A percentile compares a stretch with the other conserved stretches of the same genome.
Conservation (phyloP, 2,113 vertebrate species). For the Nymphicus hollandicus region DNA sequence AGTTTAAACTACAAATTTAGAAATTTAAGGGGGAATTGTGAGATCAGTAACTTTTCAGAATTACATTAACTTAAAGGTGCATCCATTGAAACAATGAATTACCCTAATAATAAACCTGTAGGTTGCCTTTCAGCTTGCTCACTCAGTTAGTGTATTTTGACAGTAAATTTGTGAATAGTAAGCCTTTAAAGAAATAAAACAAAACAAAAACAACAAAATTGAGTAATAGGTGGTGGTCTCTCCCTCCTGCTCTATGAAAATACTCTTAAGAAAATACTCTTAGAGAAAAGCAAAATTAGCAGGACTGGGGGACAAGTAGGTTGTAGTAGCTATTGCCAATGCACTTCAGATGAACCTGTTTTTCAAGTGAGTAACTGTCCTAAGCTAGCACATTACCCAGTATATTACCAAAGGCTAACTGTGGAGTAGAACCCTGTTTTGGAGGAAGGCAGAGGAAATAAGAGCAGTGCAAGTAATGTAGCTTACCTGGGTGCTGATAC, state of each 20-base stretch:
- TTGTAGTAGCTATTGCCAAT: background rate
- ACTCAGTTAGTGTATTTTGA: background rate
- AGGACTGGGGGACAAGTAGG: background rate
- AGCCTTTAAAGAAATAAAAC: background rate
- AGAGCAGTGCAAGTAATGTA: background rate
- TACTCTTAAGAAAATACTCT: background rate
- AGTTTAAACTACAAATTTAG: background rate
- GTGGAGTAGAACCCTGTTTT: background rate
- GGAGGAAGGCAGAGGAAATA: background rate
- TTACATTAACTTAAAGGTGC: background rate
- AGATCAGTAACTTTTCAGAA: background rate
- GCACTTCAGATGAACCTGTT: background rate
- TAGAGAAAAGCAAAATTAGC: background rate
- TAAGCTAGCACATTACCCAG: too few species aligned
- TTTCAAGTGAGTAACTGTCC: background rate
- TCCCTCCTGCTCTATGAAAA: background rate
- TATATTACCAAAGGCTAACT: background rate
- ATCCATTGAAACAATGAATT: background rate
- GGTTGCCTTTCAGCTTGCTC: background rate
- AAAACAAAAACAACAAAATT: background rate
- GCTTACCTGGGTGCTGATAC: conserved; percentile 83
- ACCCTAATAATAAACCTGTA: background rate
- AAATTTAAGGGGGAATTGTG: background rate
- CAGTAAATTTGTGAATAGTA: background rate
- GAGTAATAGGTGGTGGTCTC: background rate